Evolutionary conservation across 1,140 invertebrate species (phyloP), one percentile per base, ranked within the genome.

Genomic region (Hermetia illucens): DNA sequence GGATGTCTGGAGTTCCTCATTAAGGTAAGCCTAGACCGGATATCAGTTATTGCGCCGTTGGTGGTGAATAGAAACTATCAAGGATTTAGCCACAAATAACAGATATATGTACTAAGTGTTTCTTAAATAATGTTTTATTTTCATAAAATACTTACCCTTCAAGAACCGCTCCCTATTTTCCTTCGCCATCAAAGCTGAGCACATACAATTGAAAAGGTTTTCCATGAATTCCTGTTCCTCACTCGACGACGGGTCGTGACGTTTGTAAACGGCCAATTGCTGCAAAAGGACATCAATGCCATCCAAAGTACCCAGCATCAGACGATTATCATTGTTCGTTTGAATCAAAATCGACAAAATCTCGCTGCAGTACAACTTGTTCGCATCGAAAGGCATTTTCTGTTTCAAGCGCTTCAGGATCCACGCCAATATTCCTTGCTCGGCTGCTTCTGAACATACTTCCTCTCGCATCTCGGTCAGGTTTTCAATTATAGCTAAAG

Each of bases 181-280:
- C 5, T 79, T 67, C 38, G 79, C 72, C 76, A 97, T 83, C 33
- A 99, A 68, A 42, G 88, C 79, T 9, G 91, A 95, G 61, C 95
- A 98, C 12, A 99, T 66, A 45, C 81, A 80, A 58, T 98, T 86
- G 55, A 98, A 99, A 31, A 99, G 65, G 67, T 98, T 98, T 61
- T 98, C 94, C 93, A 99, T 98, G 53, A 92, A 83, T 65, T 99
- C 96, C 51, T 88, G 77, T 62, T 99, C 95, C 62, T 98, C 93
- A 8, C 75, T 75, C 38, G 75, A 79, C 33, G 65, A 69, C 1
- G 94, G 94, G 68, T 98, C 91, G 55, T 96, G 88, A 32, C 88
- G 67, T 61, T 98, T 98, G 63, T 94, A 98, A 48, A 89, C 82
- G 48, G 93, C 89, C 27, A 97, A 62, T 59, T 98, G 93, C 65